These are phyloP conservation scores for Leptopterna dolabrata DNA, from an alignment of 2,888 invertebrate genomes.

Conservation along the genomic window DNA sequence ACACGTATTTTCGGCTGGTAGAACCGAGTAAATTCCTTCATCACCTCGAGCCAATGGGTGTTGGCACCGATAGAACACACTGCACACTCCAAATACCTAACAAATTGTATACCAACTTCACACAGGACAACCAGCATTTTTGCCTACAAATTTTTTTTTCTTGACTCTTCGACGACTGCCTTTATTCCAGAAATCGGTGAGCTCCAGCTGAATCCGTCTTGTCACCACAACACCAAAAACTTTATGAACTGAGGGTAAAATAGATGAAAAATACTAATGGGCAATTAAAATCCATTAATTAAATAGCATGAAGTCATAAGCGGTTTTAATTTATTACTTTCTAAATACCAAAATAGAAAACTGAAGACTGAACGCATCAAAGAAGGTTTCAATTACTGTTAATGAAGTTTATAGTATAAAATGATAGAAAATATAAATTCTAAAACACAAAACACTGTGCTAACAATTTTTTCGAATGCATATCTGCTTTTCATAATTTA, in stretches of 20 bases:
- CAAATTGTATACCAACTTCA: not conserved
- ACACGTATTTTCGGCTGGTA: conserved; percentile 16
- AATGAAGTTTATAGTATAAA: conserved; percentile 55
- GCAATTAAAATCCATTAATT: conserved; percentile 15
- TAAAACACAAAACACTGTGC: not conserved
- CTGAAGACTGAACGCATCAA: conserved; percentile 54
- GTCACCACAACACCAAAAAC: not conserved
- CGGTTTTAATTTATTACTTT: conserved; percentile 56
- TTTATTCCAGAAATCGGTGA: not conserved
- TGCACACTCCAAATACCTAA: not conserved
- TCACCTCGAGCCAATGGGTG: conserved; percentile 25
- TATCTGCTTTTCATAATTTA: not conserved
- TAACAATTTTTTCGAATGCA: not conserved
- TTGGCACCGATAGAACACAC: conserved; percentile 25
- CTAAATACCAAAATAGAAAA: conserved; percentile 60
- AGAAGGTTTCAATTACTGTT: conserved; percentile 59
- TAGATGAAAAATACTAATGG: conserved; percentile 6
- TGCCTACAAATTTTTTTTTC: not conserved
- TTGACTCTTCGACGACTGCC: not conserved
- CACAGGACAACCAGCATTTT: not conserved
- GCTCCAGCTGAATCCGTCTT: conserved; percentile 10
- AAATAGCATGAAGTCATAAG: conserved; percentile 38
- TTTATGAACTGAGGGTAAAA: not conserved
- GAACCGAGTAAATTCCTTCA: not conserved
- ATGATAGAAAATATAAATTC: conserved; percentile 36